Conservation (phyloP, 2,888 invertebrate species). For the Xestia sexstrigata region DNA sequence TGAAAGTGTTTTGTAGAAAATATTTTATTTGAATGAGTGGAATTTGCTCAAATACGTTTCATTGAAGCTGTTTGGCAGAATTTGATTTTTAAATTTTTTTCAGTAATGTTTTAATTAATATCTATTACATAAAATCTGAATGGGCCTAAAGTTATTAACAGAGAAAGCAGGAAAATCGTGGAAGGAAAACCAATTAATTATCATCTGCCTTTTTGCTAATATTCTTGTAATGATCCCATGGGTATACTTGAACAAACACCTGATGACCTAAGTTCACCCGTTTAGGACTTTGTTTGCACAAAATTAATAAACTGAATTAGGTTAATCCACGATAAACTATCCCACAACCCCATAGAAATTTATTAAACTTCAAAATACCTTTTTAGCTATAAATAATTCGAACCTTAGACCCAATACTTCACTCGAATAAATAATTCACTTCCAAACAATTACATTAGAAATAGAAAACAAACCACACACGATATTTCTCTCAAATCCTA, state of each 20-base stretch:
- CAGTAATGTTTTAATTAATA: background rate
- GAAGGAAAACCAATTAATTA: background rate
- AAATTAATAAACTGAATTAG: background rate
- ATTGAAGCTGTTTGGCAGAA: background rate
- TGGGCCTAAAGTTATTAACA: background rate
- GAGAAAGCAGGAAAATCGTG: background rate
- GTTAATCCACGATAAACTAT: background rate
- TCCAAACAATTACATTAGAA: constrained; percentile 58
- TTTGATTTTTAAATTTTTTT: background rate
- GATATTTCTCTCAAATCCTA: constrained; percentile 57
- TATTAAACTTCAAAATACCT: constrained; percentile 15
- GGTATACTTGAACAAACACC: background rate
- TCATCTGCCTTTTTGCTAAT: background rate
- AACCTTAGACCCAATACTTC: constrained; percentile 30
- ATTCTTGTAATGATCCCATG: background rate
- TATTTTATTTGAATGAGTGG: background rate
- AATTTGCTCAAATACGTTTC: background rate
- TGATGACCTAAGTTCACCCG: background rate
- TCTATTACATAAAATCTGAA: background rate
- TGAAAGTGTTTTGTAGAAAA: background rate
- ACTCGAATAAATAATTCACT: constrained; percentile 53
- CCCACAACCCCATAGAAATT: background rate
- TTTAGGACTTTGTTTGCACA: background rate
- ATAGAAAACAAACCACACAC: constrained; percentile 56
- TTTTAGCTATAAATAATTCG: constrained; percentile 35